Percentiles rank a stretch among this genome's conserved stretches.
phyloP scores from a whole-genome alignment of 2,113 vertebrate genomes.

The Pyxicephalus adspersus region DNA sequence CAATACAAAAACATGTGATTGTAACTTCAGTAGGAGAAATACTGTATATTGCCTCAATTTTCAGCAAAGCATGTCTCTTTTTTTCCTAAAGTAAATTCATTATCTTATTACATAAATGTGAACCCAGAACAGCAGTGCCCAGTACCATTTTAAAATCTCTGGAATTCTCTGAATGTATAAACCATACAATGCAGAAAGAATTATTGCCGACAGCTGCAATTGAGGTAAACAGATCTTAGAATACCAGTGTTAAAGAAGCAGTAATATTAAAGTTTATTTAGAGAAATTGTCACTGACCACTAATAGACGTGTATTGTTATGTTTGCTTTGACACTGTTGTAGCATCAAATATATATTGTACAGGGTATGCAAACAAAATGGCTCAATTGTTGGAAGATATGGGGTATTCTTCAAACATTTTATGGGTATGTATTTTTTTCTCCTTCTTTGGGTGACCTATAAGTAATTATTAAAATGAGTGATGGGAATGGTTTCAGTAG shows the following conservation, averaged over 20 bases:
- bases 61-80: conserved; percentile 2
- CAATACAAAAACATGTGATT: conserved; percentile 17
- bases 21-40: conserved; percentile 22
- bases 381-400: background rate
- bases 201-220: background rate
- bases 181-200: background rate
- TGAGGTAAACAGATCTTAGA: no score
- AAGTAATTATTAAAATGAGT: no score
- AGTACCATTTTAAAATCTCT: background rate
- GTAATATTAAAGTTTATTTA: conserved; percentile 12
- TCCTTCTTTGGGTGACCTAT: no score
- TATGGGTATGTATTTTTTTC: background rate
- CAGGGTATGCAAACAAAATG: background rate
- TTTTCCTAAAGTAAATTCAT: conserved; percentile 8
- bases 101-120: conserved; percentile 12
- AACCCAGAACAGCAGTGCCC: background rate
- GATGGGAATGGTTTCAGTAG: no score
- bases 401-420: background rate
- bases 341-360: background rate
- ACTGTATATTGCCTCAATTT: conserved; percentile 30
- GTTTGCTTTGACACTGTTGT: no score
- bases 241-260: no score
- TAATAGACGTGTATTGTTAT: background rate
- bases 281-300: background rate
- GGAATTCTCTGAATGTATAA: background rate